Evolutionary conservation across 2,888 invertebrate species (phyloP).

Genomic region (Galeruca laticollis): DNA sequence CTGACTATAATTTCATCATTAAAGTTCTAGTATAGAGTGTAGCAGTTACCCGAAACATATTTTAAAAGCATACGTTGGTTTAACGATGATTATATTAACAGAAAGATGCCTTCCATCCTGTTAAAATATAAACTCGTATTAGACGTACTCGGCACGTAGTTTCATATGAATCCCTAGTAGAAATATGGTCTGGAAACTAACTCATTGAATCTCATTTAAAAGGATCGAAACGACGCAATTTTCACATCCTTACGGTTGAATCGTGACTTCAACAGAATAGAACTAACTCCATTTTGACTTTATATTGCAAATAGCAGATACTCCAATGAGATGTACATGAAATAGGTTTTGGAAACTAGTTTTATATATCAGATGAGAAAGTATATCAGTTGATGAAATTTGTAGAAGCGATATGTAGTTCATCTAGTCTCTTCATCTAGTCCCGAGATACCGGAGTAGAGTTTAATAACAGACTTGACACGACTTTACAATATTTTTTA

Average conservation of each 20-base stretch:
- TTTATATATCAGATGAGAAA: too few species aligned
- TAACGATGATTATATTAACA: not conserved
- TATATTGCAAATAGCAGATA: constrained; percentile 19
- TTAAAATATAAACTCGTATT: constrained; percentile 22
- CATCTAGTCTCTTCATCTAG: too few species aligned
- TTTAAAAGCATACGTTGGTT: not conserved
- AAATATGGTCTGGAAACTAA: constrained; percentile 62
- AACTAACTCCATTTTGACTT: constrained; percentile 40
- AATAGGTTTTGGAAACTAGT: too few species aligned
- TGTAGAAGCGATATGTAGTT: too few species aligned
- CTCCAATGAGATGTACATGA: too few species aligned
- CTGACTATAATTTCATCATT: too few species aligned
- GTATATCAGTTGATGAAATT: too few species aligned
- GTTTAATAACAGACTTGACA: too few species aligned
- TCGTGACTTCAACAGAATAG: constrained; percentile 54
- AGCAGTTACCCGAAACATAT: not conserved
- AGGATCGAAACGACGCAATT: constrained; percentile 61
- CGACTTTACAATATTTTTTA: too few species aligned
- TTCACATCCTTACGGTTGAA: constrained; percentile 61
- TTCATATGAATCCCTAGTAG: constrained; percentile 59
- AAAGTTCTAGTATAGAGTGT: not conserved
- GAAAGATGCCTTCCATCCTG: constrained; percentile 12
- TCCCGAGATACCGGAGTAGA: too few species aligned
- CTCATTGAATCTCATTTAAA: constrained; percentile 64
- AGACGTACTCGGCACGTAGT: constrained; percentile 59